Evolutionary conservation across 2,888 invertebrate genomes (phyloP).

Genomic region (Drosophila kambysellisi): DNA sequence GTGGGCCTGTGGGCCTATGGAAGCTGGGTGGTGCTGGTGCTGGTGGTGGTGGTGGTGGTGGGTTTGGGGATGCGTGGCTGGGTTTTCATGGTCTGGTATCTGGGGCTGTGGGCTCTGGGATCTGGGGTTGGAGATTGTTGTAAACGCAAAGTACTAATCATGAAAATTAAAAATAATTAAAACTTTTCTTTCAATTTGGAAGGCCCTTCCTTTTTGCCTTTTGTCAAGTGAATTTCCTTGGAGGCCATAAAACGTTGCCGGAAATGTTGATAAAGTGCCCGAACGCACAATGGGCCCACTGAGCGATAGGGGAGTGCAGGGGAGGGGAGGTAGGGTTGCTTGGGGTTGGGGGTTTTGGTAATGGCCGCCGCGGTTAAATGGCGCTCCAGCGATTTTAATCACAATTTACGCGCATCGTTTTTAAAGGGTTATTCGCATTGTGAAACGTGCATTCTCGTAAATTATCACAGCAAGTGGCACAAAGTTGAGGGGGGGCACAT

Average conservation of each 20-base stretch:
- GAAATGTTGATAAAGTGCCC: slow-evolving; percentile 72
- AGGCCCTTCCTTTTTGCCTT: slow-evolving; percentile 27
- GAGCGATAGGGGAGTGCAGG: neutral
- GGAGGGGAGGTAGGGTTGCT: neutral
- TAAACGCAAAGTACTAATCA: slow-evolving; percentile 82
- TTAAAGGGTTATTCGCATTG: slow-evolving; percentile 55
- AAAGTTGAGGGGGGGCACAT: neutral
- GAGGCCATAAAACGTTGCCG: slow-evolving; percentile 67
- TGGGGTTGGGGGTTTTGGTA: slow-evolving; percentile 41
- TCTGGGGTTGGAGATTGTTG: slow-evolving; percentile 36
- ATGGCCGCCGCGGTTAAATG: slow-evolving; percentile 82
- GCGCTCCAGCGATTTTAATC: slow-evolving; percentile 80
- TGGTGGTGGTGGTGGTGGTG: neutral
- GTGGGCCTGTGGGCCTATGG: neutral
- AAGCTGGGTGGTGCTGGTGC: neutral
- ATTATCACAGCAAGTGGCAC: slow-evolving; percentile 57
- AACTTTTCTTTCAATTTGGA: slow-evolving; percentile 79
- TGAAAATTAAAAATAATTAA: slow-evolving; percentile 84
- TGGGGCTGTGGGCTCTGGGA: slow-evolving; percentile 1
- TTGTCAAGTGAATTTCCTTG: slow-evolving; percentile 67
- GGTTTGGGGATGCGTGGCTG: neutral
- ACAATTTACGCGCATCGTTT: slow-evolving; percentile 69
- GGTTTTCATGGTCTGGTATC: slow-evolving; percentile 4
- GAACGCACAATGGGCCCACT: slow-evolving; percentile 32
- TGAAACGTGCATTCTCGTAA: slow-evolving; percentile 49